These are phyloP conservation scores for Burhinus oedicnemus DNA, from an alignment of 2,113 vertebrate genomes.

Conservation along the genomic window DNA sequence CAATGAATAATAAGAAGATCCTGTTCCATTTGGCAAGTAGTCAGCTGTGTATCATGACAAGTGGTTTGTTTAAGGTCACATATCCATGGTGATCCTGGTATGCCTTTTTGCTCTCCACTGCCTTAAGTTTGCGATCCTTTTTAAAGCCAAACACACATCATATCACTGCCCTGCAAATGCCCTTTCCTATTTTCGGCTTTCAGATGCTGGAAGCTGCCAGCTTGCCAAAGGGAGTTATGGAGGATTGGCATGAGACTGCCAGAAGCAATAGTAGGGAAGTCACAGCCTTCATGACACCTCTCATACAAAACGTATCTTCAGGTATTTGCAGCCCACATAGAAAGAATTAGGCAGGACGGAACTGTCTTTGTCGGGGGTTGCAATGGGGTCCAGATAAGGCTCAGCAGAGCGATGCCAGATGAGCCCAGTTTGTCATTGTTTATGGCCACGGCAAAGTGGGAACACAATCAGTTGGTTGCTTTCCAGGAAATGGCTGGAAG, in stretches of 20 bases:
- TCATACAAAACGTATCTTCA: neutral
- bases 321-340: neutral
- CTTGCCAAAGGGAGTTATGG: constrained; percentile 39
- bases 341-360: neutral
- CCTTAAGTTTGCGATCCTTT: constrained; percentile 22
- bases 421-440: neutral
- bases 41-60: constrained; percentile 52
- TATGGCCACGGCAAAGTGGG: neutral
- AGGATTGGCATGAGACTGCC: neutral
- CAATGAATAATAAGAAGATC: constrained; percentile 37
- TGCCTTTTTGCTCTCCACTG: constrained; percentile 41
- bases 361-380: neutral
- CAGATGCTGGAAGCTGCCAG: constrained; percentile 16
- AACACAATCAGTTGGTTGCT: constrained; percentile 12
- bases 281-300: neutral
- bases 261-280: constrained; percentile 4
- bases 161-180: constrained; percentile 33
- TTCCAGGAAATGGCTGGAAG: constrained; percentile 44
- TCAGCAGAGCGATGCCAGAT: fast-evolving
- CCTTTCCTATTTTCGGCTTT: constrained; percentile 61
- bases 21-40: constrained; percentile 44
- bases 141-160: constrained; percentile 6
- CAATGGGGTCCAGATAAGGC: neutral
- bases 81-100: constrained; percentile 47
- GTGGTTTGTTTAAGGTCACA: constrained; percentile 62